These are phyloP conservation scores for Andrena praecox DNA, from an alignment of 2,888 invertebrate species.

Conservation along the genomic window DNA sequence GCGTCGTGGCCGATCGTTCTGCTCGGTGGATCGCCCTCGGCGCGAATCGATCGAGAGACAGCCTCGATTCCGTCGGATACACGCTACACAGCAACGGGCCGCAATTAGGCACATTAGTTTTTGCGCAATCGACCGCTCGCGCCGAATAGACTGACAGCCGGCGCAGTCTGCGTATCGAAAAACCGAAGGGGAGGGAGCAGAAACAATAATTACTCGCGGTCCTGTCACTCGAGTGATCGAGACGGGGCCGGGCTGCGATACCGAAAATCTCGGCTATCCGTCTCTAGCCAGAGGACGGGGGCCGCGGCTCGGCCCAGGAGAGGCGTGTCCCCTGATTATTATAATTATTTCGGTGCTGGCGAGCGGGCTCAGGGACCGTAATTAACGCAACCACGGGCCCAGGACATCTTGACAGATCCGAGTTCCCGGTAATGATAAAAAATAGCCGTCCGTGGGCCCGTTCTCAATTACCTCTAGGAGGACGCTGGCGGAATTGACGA, in stretches of 20 bases:
- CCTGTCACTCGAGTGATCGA: constrained; percentile 46
- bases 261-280: constrained; percentile 78
- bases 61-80: constrained; percentile 47
- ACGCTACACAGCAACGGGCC: constrained; percentile 49
- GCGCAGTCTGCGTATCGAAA: constrained; percentile 1
- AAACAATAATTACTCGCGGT: constrained; percentile 49
- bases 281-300: constrained; percentile 69
- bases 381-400: constrained; percentile 81
- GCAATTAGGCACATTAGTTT: constrained; percentile 68
- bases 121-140: constrained; percentile 59
- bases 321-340: constrained; percentile 83
- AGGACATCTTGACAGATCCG: constrained; percentile 84
- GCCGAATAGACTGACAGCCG: constrained; percentile 16
- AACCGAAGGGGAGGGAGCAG: not conserved
- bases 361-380: constrained; percentile 76
- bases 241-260: constrained; percentile 57
- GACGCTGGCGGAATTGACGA: constrained; percentile 44
- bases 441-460: constrained; percentile 71
- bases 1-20: constrained; percentile 43
- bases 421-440: constrained; percentile 83
- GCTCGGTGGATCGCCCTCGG: constrained; percentile 36
- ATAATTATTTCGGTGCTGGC: constrained; percentile 82
- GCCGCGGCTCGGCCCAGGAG: constrained; percentile 64
- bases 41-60: constrained; percentile 54
- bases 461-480: constrained; percentile 70